phyloP scores from a whole-genome alignment of 2,888 invertebrate species.

The Hydropsyche betteni region DNA sequence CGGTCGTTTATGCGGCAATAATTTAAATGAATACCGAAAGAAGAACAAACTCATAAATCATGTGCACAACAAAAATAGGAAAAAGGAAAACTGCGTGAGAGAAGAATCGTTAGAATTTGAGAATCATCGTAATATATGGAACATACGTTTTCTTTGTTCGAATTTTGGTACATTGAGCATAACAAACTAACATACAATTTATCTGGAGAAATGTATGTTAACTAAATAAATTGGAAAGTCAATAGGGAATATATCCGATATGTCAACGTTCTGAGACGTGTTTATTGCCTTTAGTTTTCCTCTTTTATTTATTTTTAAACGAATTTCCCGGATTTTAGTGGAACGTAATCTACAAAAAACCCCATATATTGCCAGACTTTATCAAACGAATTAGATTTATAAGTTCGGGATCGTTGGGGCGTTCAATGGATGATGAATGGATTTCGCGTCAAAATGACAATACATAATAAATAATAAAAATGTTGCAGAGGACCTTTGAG shows the following conservation, averaged over 20 bases:
- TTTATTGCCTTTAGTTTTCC: constrained; percentile 15
- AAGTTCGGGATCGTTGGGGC: not conserved
- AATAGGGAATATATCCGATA: not conserved
- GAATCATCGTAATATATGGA: too few relatives aligned
- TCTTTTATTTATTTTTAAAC: not conserved
- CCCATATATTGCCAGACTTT: not conserved
- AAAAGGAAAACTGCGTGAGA: too few relatives aligned
- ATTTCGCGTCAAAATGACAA: not conserved
- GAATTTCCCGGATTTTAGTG: not conserved
- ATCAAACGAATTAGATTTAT: constrained; percentile 30
- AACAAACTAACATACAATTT: too few relatives aligned
- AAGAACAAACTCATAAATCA: too few relatives aligned
- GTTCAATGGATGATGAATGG: constrained; percentile 4
- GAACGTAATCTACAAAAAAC: not conserved
- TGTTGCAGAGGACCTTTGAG: too few relatives aligned
- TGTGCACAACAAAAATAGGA: too few relatives aligned
- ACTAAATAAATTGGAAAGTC: not conserved
- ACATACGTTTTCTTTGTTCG: too few relatives aligned
- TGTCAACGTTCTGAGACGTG: not conserved
- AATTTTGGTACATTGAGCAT: too few relatives aligned
- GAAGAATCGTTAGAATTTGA: too few relatives aligned
- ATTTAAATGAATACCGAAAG: too few relatives aligned
- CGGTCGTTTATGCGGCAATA: too few relatives aligned
- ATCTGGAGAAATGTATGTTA: too few relatives aligned
- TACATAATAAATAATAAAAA: constrained; percentile 1